A percentile compares a stretch with the other conserved stretches of the same genome.
These are phyloP conservation scores for Apamea sordens DNA, from an alignment of 2,888 invertebrate species.

Conservation along the genomic window DNA sequence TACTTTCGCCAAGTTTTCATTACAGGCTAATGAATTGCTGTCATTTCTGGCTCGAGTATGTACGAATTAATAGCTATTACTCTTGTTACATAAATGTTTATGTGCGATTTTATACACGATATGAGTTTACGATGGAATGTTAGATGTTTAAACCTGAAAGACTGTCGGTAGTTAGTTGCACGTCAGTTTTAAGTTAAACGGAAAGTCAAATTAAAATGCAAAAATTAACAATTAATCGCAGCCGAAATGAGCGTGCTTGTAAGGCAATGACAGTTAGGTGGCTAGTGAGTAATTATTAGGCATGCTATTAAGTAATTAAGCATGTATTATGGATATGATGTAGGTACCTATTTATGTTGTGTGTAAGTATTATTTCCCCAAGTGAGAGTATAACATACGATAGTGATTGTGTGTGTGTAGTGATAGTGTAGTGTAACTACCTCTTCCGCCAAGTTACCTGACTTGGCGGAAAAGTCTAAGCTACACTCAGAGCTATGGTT, in stretches of 20 bases:
- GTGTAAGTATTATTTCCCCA: neutral
- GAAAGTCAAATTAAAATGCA: neutral
- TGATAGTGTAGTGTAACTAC: neutral
- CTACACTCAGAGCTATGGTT: neutral
- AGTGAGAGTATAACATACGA: neutral
- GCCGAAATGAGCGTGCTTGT: neutral
- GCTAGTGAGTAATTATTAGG: neutral
- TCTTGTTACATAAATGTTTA: conserved; percentile 43
- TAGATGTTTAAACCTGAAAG: conserved; percentile 1
- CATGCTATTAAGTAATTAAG: neutral
- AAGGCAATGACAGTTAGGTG: neutral
- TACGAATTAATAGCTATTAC: conserved; percentile 26
- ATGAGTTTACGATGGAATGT: conserved; percentile 16
- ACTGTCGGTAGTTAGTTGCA: neutral
- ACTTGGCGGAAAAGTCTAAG: conserved; percentile 9
- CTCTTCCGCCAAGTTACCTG: neutral
- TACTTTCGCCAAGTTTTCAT: conserved; percentile 56
- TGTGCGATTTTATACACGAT: conserved; percentile 7
- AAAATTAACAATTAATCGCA: neutral
- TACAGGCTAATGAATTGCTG: conserved; percentile 38
- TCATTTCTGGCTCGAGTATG: conserved; percentile 22
- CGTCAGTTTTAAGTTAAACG: neutral
- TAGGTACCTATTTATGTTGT: neutral
- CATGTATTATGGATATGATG: neutral
- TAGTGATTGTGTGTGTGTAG: neutral